phyloP scores from a whole-genome alignment of 2,113 vertebrate species.

The Tor tambroides region DNA sequence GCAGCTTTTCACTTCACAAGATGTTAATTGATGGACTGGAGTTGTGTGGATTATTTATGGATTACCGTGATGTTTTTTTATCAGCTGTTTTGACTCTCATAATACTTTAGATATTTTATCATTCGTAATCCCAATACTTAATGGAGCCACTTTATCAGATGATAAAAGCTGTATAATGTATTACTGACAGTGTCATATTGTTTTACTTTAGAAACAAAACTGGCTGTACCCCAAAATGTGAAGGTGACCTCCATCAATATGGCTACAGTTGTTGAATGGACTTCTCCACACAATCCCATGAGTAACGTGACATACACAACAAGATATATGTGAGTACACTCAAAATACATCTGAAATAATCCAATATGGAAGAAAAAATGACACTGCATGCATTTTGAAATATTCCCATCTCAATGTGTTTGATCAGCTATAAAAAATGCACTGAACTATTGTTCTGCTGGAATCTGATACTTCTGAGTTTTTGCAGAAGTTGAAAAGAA shows the following conservation, averaged over 20 bases:
- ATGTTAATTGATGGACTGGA: background rate
- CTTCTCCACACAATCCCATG: background rate
- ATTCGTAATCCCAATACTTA: too few species aligned
- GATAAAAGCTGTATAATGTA: background rate
- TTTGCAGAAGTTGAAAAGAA: constrained; percentile 39
- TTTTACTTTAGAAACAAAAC: background rate
- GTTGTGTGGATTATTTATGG: background rate
- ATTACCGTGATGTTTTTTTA: background rate
- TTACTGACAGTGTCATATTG: background rate
- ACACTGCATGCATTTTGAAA: background rate
- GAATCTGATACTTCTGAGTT: background rate
- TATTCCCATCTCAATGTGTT: background rate
- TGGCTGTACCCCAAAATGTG: constrained; percentile 12
- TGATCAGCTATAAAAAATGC: background rate
- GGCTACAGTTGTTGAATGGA: constrained; percentile 27
- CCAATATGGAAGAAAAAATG: background rate
- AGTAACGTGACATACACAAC: constrained; percentile 21
- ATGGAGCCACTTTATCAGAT: background rate
- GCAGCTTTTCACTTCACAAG: background rate
- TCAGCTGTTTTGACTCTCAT: background rate
- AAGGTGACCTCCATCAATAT: constrained; percentile 25
- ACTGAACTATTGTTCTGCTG: background rate
- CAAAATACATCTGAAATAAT: background rate
- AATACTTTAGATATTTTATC: background rate
- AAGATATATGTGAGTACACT: constrained; percentile 12